A percentile compares a stretch with the other conserved stretches of the same genome.
These are phyloP conservation scores for Drosophila longiperda DNA, from an alignment of 2,888 invertebrate species.

Conservation along the genomic window DNA sequence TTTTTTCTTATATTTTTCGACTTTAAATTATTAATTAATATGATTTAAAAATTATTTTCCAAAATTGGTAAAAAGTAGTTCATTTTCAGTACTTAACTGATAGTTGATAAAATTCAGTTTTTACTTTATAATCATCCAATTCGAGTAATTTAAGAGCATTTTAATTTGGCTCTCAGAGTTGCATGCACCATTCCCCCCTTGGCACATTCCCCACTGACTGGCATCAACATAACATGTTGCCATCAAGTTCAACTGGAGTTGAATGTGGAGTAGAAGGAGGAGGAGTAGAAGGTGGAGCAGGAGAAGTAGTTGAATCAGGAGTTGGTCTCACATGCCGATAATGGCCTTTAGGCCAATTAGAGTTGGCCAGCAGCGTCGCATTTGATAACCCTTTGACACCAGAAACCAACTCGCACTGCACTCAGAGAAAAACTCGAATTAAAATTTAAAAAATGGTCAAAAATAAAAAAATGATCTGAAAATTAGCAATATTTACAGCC, in stretches of 20 bases:
- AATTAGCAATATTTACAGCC: not conserved
- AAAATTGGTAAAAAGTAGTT: not conserved
- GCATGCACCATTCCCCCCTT: not conserved
- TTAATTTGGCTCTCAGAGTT: not conserved
- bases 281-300: not conserved
- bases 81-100: not conserved
- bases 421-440: not conserved
- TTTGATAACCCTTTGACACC: constrained; percentile 70
- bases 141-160: not conserved
- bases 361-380: constrained; percentile 29
- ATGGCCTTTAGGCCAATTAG: constrained; percentile 66
- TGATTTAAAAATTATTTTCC: no score
- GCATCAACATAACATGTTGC: constrained; percentile 59
- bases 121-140: not conserved
- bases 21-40: no score
- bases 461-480: not conserved
- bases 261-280: constrained; percentile 2
- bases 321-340: constrained; percentile 21
- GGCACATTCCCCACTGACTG: not conserved
- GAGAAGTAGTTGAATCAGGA: not conserved
- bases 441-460: not conserved
- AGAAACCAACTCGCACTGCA: constrained; percentile 2
- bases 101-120: not conserved
- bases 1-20: no score
- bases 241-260: constrained; percentile 31